Evolutionary conservation across 2,113 vertebrate genomes (phyloP), one percentile per base, ranked within the genome.

Genomic region (Gymnobelideus leadbeateri): DNA sequence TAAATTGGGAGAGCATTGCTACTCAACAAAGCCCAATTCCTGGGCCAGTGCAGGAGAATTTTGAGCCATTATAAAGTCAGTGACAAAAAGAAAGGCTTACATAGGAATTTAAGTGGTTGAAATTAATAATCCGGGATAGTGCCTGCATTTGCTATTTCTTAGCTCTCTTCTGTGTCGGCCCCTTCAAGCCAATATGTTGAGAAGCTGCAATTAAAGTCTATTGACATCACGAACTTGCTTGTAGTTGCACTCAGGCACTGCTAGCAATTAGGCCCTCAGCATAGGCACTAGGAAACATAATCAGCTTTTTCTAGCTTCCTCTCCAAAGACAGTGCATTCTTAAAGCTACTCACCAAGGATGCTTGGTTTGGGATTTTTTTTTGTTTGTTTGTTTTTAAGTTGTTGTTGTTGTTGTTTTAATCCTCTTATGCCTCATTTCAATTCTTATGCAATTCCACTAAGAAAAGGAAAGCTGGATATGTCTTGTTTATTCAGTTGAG

Each of bases 171-270:
- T 95, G 95, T 96, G 94, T 97, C 93, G 51, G 91, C 52, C 96
- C 92, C 96, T 95, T 91, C 95, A 98, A 97, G 50, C 84, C 95
- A 96, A 92, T 95, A 55, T 92, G 94, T 94, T 98, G 95, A 97
- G 92, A 97, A 97, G 43, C 55, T 95, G 95, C 96, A 98, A 98
- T 98, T 98, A 98, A 97, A 97, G 97, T 98, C 93, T 98, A 94
- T 97, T 97, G 97, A 98, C 98, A 96, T 92, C 61, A 53, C 91
- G 95, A 97, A 97, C 94, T 97, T 97, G 89, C 93, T 96, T 95
- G 57, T 93, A 91, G 92, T 90, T 94, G 93, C 97, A 93, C 96
- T 97, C 92, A 52, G 94, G 92, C 97, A 96, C 89, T 77, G 31
- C 94, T 94, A 54, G 93, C 95, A 97, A 96, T 97, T 97, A 98